These are phyloP conservation scores for Diacarnus erythraeanus DNA, from an alignment of 37 sponge, comb jelly and placozoan genomes.

Conservation along the genomic window DNA sequence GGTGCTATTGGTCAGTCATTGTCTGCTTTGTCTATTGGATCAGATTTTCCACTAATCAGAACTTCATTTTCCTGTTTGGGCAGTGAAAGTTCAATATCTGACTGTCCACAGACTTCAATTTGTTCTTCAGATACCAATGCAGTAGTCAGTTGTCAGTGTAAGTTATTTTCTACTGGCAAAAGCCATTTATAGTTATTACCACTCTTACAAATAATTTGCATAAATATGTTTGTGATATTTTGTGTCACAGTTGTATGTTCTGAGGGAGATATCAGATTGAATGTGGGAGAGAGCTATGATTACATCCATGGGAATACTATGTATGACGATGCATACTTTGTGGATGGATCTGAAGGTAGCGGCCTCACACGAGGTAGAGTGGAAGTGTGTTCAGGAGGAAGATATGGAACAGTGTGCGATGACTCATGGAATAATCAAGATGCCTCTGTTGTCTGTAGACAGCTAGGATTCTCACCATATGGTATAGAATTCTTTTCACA, in stretches of 20 bases:
- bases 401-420: too few relatives aligned
- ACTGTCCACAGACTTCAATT: background rate
- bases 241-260: slow-evolving; percentile 8
- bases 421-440: too few relatives aligned
- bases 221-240: background rate
- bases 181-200: background rate
- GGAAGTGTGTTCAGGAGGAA: slow-evolving; percentile 19
- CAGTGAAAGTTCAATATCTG: background rate
- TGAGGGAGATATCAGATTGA: slow-evolving; percentile 19
- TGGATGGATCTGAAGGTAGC: background rate
- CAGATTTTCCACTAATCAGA: background rate
- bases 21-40: background rate
- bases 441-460: too few relatives aligned
- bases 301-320: background rate
- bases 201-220: background rate
- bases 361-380: slow-evolving; percentile 27
- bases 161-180: background rate
- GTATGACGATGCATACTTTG: slow-evolving; percentile 9
- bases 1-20: background rate
- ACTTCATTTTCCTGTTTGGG: too few relatives aligned
- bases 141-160: background rate
- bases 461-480: too few relatives aligned
- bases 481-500: too few relatives aligned
- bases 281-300: background rate
- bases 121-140: background rate